Evolutionary conservation across 2,797 vertebrate genomes (phyloP).

Genomic region (Sternotherus odoratus): DNA sequence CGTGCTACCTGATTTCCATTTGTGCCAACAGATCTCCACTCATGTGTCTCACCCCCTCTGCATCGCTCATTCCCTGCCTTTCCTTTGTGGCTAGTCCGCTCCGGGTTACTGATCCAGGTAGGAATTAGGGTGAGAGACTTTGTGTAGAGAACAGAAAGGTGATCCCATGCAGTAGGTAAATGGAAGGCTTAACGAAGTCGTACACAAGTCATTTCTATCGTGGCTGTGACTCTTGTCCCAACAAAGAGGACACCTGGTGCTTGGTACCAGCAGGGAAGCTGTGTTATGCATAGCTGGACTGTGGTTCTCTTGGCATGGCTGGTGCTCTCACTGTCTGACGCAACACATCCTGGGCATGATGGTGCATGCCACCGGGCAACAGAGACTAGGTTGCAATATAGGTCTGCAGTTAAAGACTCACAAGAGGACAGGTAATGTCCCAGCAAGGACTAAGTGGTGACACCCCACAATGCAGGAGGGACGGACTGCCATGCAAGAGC

Average conservation of each 20-base stretch:
- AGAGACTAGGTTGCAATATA: neutral
- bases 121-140: slow-evolving; percentile 8
- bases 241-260: neutral
- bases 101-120: slow-evolving; percentile 16
- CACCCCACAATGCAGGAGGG: neutral
- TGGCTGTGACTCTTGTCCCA: neutral
- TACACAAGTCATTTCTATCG: neutral
- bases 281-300: neutral
- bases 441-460: fast-evolving
- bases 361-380: neutral
- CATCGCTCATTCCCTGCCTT: neutral
- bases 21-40: slow-evolving; percentile 28
- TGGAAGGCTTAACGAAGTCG: neutral
- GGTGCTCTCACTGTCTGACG: neutral
- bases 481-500: fast-evolving
- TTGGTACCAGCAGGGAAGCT: fast-evolving
- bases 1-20: slow-evolving; percentile 51
- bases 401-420: neutral
- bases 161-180: neutral
- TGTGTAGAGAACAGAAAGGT: neutral
- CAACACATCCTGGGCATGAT: neutral
- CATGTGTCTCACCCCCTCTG: slow-evolving; percentile 51
- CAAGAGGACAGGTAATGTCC: fast-evolving
- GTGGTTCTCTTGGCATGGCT: slow-evolving; percentile 2
- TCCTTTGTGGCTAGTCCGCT: neutral